These are phyloP conservation scores for Zaprionus africanus DNA, from an alignment of 1,140 invertebrate species.

Conservation along the genomic window DNA sequence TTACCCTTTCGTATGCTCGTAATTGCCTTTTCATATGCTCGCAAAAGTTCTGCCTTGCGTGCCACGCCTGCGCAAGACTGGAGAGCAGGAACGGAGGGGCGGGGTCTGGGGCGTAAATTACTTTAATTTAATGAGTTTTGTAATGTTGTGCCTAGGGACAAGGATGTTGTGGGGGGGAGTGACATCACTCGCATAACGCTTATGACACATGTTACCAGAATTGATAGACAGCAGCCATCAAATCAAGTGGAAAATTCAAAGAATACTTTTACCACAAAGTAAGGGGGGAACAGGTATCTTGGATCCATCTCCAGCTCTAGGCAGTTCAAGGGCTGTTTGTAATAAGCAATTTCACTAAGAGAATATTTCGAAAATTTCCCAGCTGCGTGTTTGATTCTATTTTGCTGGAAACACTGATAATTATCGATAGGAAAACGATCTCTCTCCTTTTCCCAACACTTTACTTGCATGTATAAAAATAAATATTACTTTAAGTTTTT, in stretches of 20 bases:
- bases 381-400: background rate
- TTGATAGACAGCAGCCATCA: conserved; percentile 53
- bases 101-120: conserved; percentile 61
- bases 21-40: conserved; percentile 80
- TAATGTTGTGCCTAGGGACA: conserved; percentile 36
- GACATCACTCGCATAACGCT: conserved; percentile 62
- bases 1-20: conserved; percentile 65
- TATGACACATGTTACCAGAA: conserved; percentile 72
- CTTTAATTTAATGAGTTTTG: conserved; percentile 80
- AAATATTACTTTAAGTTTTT: too few relatives aligned
- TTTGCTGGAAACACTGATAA: too few relatives aligned
- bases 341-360: background rate
- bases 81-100: background rate
- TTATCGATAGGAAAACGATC: too few relatives aligned
- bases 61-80: background rate
- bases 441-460: too few relatives aligned
- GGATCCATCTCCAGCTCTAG: background rate
- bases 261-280: conserved; percentile 13
- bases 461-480: too few relatives aligned
- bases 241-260: conserved; percentile 53
- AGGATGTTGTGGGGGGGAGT: background rate
- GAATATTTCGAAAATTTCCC: background rate
- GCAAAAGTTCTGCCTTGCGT: conserved; percentile 48
- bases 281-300: background rate
- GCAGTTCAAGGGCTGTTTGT: background rate